Percentiles rank a stretch among this genome's conserved stretches.
Evolutionary conservation across 2,113 vertebrate genomes (phyloP).

Genomic region (Dipodomys merriami): DNA sequence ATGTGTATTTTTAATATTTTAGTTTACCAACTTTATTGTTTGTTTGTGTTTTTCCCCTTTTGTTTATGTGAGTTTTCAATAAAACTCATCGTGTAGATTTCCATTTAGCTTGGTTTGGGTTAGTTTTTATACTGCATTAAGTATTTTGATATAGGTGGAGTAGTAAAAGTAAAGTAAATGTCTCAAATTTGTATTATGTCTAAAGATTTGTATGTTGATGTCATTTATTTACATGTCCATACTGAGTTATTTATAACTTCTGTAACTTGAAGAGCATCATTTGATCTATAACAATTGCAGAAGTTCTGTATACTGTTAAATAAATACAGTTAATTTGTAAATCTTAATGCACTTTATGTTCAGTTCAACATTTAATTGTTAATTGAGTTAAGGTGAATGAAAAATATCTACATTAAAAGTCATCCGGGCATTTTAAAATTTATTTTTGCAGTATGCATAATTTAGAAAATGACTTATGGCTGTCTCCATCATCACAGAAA

Average conservation of each 20-base stretch:
- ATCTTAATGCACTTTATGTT: conserved; percentile 76
- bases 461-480: conserved; percentile 78
- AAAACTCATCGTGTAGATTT: conserved; percentile 75
- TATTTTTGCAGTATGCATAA: conserved; percentile 81
- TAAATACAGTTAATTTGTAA: conserved; percentile 80
- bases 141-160: conserved; percentile 64
- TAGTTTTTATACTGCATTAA: conserved; percentile 41
- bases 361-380: conserved; percentile 81
- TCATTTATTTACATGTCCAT: conserved; percentile 76
- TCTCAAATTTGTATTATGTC: conserved; percentile 78
- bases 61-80: conserved; percentile 75
- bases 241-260: conserved; percentile 72
- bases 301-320: conserved; percentile 80
- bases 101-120: conserved; percentile 67
- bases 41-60: conserved; percentile 15
- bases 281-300: conserved; percentile 71
- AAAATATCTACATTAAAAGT: conserved; percentile 80
- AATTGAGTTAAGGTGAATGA: conserved; percentile 78
- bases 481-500: conserved; percentile 82
- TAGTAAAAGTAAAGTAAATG: conserved; percentile 66
- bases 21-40: conserved; percentile 79
- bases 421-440: conserved; percentile 71
- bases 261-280: conserved; percentile 66
- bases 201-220: conserved; percentile 79
- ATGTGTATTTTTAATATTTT: conserved; percentile 80